These are phyloP conservation scores for Enteromius radiatus DNA, from an alignment of 2,797 vertebrate species.

Conservation along the genomic window DNA sequence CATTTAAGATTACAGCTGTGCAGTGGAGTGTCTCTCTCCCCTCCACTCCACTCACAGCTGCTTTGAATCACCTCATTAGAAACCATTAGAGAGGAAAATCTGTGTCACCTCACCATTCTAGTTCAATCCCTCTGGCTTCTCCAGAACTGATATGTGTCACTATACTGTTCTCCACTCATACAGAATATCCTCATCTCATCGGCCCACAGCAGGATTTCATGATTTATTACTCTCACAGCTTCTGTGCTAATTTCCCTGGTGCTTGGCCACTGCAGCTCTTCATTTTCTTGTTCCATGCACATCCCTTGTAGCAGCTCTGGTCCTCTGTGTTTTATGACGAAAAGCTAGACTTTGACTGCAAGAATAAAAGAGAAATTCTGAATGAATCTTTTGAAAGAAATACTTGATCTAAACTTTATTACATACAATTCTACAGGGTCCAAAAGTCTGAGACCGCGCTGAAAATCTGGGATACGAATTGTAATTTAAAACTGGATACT, in stretches of 20 bases:
- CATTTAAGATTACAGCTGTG: conserved; percentile 26
- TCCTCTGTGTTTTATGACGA: not conserved
- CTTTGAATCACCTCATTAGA: conserved; percentile 39
- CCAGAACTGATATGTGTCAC: conserved; percentile 22
- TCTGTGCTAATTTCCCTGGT: conserved; percentile 17
- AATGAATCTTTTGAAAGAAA: conserved; percentile 18
- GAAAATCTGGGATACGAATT: not conserved
- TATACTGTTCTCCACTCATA: not conserved
- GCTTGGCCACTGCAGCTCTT: not conserved
- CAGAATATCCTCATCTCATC: conserved; percentile 22
- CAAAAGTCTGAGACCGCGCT: not conserved
- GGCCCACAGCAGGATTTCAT: conserved; percentile 25
- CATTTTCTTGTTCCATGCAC: not conserved
- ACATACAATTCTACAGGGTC: not conserved
- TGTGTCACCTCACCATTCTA: conserved; percentile 30
- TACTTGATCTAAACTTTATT: not conserved
- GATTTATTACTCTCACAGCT: conserved; percentile 24
- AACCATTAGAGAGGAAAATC: conserved; percentile 43
- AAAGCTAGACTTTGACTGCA: not conserved
- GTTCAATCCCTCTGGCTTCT: not conserved
- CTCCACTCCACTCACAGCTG: not conserved
- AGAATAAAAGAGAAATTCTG: not conserved
- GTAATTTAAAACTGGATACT: not conserved
- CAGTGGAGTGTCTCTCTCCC: not conserved
- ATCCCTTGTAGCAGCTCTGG: conserved; percentile 1